These are phyloP conservation scores for Luscinia megarhynchos DNA, from an alignment of 2,797 vertebrate genomes.

Conservation along the genomic window DNA sequence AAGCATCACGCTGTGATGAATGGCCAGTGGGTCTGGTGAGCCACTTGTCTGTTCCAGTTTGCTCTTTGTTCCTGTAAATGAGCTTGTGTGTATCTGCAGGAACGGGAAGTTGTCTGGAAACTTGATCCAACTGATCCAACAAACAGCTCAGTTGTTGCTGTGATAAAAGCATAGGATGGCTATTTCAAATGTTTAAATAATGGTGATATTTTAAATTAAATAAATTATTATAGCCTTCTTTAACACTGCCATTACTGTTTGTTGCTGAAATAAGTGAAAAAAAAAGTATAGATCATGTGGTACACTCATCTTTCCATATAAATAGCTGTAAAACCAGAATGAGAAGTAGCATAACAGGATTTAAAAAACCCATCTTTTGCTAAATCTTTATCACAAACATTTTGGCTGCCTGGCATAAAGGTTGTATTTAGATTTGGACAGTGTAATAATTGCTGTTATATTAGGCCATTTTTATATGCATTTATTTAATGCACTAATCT, in stretches of 20 bases:
- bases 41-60: neutral
- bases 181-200: conserved; percentile 8
- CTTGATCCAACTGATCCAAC: conserved; percentile 23
- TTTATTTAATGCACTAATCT: neutral
- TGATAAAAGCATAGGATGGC: neutral
- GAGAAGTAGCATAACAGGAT: neutral
- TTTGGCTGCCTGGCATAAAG: neutral
- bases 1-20: conserved; percentile 17
- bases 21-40: conserved; percentile 16
- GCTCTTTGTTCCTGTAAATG: conserved; percentile 28
- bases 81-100: conserved; percentile 23
- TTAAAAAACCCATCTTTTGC: neutral
- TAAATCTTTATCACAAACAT: neutral
- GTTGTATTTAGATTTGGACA: neutral
- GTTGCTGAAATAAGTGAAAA: neutral
- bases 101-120: conserved; percentile 37
- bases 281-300: neutral
- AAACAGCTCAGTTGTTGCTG: conserved; percentile 7
- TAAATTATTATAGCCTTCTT: neutral
- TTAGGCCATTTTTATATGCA: neutral
- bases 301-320: neutral
- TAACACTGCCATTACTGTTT: neutral
- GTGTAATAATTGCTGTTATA: neutral
- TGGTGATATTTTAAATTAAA: neutral
- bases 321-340: neutral